Conservation (phyloP, 2,797 vertebrate genomes). For the Girardinus metallicus region DNA sequence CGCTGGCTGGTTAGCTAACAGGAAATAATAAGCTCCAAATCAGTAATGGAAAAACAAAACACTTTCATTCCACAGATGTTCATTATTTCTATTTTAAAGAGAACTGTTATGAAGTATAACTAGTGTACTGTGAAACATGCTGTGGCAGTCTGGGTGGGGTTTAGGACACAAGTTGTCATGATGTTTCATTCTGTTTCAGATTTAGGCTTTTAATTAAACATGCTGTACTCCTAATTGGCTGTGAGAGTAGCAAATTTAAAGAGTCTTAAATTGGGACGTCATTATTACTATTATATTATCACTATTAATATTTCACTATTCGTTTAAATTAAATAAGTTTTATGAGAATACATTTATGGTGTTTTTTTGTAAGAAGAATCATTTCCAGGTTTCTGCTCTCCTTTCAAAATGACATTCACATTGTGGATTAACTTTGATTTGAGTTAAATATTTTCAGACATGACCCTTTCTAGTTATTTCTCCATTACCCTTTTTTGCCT, state of each 20-base stretch:
- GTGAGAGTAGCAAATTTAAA: background rate
- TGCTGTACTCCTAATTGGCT: background rate
- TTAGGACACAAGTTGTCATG: slow-evolving; percentile 4
- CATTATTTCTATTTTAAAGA: slow-evolving; percentile 22
- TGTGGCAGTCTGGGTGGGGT: background rate
- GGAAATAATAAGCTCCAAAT: slow-evolving; percentile 26
- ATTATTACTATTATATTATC: background rate
- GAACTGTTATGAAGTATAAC: background rate
- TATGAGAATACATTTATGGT: background rate
- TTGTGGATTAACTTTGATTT: background rate
- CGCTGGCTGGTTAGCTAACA: slow-evolving; percentile 18
- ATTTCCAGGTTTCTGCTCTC: background rate
- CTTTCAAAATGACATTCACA: background rate
- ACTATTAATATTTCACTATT: too few relatives aligned
- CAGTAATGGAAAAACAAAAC: slow-evolving; percentile 17
- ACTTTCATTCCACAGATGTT: slow-evolving; percentile 11
- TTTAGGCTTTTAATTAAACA: background rate
- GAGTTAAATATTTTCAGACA: background rate
- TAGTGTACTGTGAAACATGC: background rate
- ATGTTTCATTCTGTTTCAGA: background rate
- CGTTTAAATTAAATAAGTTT: background rate
- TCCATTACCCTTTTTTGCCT: background rate
- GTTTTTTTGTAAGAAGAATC: background rate
- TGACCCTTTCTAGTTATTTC: background rate
- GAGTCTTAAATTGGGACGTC: background rate